A percentile compares a stretch with the other conserved stretches of the same genome.
These are phyloP conservation scores for Neopipo cinnamomea DNA, from an alignment of 2,113 vertebrate genomes.

Conservation along the genomic window DNA sequence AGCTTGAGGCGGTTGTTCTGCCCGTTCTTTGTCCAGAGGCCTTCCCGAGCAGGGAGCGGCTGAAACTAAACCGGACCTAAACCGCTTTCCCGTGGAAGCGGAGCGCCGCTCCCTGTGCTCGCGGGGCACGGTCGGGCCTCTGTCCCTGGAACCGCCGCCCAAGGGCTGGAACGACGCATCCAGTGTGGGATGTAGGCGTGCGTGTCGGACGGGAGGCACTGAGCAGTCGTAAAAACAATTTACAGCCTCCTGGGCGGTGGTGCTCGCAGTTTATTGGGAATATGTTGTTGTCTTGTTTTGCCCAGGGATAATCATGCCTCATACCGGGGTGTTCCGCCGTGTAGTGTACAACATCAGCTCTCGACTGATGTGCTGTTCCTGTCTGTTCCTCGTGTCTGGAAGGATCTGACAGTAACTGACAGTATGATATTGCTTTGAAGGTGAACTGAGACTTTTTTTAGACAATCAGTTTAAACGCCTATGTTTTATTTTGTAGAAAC, in stretches of 20 bases:
- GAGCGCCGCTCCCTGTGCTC: too few species aligned
- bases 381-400: not conserved
- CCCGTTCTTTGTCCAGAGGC: not conserved
- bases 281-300: not conserved
- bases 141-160: not conserved
- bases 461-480: not conserved
- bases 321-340: fast-evolving
- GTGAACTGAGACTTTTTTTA: not conserved
- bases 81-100: not conserved
- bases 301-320: not conserved
- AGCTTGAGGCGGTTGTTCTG: not conserved
- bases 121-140: not conserved
- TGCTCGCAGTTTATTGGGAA: not conserved
- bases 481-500: not conserved
- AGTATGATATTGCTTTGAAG: not conserved
- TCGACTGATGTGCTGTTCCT: fast-evolving
- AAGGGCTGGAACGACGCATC: not conserved
- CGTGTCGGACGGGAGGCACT: not conserved
- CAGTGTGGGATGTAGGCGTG: not conserved
- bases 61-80: not conserved
- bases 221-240: not conserved
- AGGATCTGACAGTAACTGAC: not conserved
- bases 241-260: not conserved
- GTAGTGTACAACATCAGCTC: not conserved
- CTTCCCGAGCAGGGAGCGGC: not conserved